Percentiles rank a stretch among this genome's conserved stretches.
Conservation (phyloP, 2,888 invertebrate species). For the Drosophila bunnanda region DNA sequence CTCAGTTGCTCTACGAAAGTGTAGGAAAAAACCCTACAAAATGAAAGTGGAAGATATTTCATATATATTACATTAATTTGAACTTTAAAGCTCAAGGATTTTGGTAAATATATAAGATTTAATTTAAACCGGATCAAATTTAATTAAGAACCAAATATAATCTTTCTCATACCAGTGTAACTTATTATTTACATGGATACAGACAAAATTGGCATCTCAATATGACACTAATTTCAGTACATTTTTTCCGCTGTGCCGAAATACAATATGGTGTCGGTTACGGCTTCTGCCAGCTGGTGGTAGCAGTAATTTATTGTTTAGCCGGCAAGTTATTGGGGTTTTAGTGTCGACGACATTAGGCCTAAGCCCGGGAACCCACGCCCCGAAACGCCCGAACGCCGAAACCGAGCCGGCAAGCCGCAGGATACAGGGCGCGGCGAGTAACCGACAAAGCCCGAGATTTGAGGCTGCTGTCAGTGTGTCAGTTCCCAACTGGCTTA, state of each 20-base stretch:
- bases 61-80: neutral
- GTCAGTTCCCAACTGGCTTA: slow-evolving; percentile 60
- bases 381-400: slow-evolving; percentile 26
- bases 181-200: neutral
- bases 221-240: slow-evolving; percentile 10
- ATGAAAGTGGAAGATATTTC: neutral
- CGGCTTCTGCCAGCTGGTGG: slow-evolving; percentile 43
- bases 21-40: neutral
- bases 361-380: slow-evolving; percentile 54
- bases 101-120: neutral
- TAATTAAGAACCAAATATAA: neutral
- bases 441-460: slow-evolving; percentile 43
- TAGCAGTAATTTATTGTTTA: slow-evolving; percentile 67
- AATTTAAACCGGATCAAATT: neutral
- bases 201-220: slow-evolving; percentile 7
- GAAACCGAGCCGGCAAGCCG: slow-evolving; percentile 17
- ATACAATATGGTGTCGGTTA: slow-evolving; percentile 50
- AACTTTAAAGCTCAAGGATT: neutral
- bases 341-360: slow-evolving; percentile 72
- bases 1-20: neutral
- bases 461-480: slow-evolving; percentile 62
- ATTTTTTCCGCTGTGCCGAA: slow-evolving; percentile 6
- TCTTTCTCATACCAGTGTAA: neutral
- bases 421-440: slow-evolving; percentile 25
- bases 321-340: slow-evolving; percentile 70